Evolutionary conservation across 2,113 vertebrate species (phyloP), one percentile per base, ranked within the genome.

Genomic region (Morone saxatilis): DNA sequence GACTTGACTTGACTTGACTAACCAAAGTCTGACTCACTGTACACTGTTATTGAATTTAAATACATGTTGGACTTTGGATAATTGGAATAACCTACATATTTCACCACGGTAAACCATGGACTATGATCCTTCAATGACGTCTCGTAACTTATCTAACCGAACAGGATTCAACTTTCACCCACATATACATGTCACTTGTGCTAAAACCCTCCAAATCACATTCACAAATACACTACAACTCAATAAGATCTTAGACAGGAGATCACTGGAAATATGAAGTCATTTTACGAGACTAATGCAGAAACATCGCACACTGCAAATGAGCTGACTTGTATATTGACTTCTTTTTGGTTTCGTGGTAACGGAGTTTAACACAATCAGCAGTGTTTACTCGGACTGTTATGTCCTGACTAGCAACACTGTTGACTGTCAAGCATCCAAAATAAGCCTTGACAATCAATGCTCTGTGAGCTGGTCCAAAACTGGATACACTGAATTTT

Each of bases 81-180:
- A 79, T 13, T 83, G 4, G 54, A 78, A 87, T 90, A 90, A 88
- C 87, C 87, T 89, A 81, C 65, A 87, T 88, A 80, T 89, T 90
- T 90, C 90, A 80, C 86, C 83, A 86, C 0, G 6, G 73, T n/a
- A 81, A 81, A 77, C 89, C 72, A 82, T 93, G 94, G 89, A 93
- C 93, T 91, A 77, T 92, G 90, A 74, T 31, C 93, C 78, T 45
- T 4, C 13, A 82, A 9, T 91, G 91, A 91, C 50, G 47, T 87
- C 63, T 86, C 5, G 0, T 36, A 57, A 36, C 71, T 94, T 95
- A 92, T 62, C 79, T 90, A 92, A 92, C 51, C 20, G 10, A 77
- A 59, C 7, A 56, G 60, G n/a, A 12, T 54, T 94, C 84, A 93
- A 89, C 94, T 94, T 93, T 95, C 88, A 90, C 93, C 93, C 65